Base-by-base conservation (phyloP, 2,113 vertebrate genomes). In the Hypomesus transpacificus region DNA sequence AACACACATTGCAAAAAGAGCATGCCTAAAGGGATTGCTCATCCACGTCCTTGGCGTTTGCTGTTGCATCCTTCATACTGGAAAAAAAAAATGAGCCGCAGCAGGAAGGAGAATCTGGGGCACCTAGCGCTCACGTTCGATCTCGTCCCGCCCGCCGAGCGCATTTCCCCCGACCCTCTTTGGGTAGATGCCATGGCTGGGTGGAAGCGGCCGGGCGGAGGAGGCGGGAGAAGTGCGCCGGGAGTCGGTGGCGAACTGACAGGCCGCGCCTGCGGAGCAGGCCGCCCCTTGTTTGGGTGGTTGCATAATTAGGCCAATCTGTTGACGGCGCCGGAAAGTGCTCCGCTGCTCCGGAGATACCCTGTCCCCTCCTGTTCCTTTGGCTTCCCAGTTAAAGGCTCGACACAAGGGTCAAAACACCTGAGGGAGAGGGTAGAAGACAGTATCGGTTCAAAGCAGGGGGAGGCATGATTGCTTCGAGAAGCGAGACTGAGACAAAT, bases 221-320 rank as follows among this genome's bases (percentile, higher is more conserved):
- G 64, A 64, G 62, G 62, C 18, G 66, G 50, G 69, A 22, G 52
- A 66, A 14, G 68, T 11, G 39, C 7, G 26, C 76, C 81, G 72
- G 79, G 86, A 84, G 64, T 77, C 80, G 20, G 65, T 70, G 77
- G 74, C 64, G 80, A 79, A 86, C 82, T 88, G 85, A 84, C 75
- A 83, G 83, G 74, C 81, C 75, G 77, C 83, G 86, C 80, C 82
- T 76, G 75, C 76, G 73, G 88, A 89, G 87, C 85, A 85, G 78
- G 73, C 73, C 14, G 75, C 70, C 75, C 76, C 81, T 75, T 75
- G 78, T 89, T 86, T 88, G 86, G 85, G 85, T 87, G 86, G 84
- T 87, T 91, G 87, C 84, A 85, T 90, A 91, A 90, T 90, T 89
- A 86, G 85, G 88, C 82, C 85, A 82, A 83, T 82, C 68, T 85